Evolutionary conservation across 37 sponge, comb jelly and placozoan species (phyloP).

Genomic region (Spongilla lacustris): DNA sequence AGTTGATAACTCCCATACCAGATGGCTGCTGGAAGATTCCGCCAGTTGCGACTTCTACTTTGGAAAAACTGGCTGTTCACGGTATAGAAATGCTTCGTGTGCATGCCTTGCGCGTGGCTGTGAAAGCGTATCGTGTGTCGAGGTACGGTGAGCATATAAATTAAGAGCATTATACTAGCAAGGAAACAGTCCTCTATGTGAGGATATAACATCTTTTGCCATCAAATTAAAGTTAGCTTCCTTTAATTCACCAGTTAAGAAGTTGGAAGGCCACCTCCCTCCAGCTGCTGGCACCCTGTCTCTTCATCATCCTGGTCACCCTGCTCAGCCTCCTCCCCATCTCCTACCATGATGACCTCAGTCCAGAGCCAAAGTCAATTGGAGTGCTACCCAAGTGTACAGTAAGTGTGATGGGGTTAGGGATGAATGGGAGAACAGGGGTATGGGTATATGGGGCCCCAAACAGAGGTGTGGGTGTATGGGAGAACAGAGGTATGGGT

Average conservation of each 20-base stretch:
- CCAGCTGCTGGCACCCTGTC: conserved; percentile 71
- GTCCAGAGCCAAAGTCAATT: conserved; percentile 32
- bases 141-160: not conserved
- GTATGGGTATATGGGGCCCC: not conserved
- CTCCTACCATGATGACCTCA: conserved; percentile 30
- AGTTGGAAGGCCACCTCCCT: conserved; percentile 74
- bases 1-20: not conserved
- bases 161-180: not conserved
- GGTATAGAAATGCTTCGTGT: conserved; percentile 38
- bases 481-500: not conserved
- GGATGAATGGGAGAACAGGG: not conserved
- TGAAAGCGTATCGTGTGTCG: not conserved
- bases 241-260: conserved; percentile 73
- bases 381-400: conserved; percentile 58
- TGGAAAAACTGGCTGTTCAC: conserved; percentile 92
- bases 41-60: conserved; percentile 61
- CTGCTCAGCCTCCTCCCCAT: conserved; percentile 62
- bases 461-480: not conserved
- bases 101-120: not conserved
- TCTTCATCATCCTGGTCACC: conserved; percentile 67
- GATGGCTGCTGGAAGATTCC: conserved; percentile 77
- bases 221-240: not conserved
- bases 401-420: conserved; percentile 33
- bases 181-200: not conserved
- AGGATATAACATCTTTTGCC: not conserved